Evolutionary conservation across 2,113 vertebrate species (phyloP).

Genomic region (Ageneiosus marmoratus): DNA sequence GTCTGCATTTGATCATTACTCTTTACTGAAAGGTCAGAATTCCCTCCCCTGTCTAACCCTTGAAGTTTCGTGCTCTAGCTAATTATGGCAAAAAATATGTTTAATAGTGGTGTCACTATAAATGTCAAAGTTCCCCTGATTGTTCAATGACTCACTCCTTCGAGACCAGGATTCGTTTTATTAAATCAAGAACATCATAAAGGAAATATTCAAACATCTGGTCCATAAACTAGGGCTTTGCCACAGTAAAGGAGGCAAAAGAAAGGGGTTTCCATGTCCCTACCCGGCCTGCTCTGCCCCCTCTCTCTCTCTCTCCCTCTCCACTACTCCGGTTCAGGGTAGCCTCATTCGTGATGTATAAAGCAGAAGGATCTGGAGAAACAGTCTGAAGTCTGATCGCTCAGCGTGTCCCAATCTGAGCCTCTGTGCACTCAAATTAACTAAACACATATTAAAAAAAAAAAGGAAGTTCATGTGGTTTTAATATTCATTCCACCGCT

Average conservation of each 20-base stretch:
- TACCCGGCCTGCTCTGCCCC: conserved; percentile 40
- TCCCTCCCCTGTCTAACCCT: conserved; percentile 6
- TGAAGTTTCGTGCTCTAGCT: conserved; percentile 46
- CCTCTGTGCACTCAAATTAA: conserved; percentile 33
- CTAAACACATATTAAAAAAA: conserved; percentile 37
- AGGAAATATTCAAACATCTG: conserved; percentile 63
- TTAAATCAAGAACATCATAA: conserved; percentile 62
- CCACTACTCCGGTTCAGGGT: conserved; percentile 20
- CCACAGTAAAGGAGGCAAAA: conserved; percentile 57
- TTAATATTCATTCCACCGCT: conserved; percentile 5
- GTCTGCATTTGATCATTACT: conserved; percentile 18
- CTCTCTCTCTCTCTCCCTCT: conserved; percentile 21
- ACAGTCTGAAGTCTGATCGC: conserved; percentile 44
- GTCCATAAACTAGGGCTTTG: conserved; percentile 57
- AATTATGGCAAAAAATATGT: conserved; percentile 44
- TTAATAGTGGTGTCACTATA: conserved; percentile 47
- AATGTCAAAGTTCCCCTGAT: conserved; percentile 41
- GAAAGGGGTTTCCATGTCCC: conserved; percentile 53
- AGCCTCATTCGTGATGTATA: conserved; percentile 51
- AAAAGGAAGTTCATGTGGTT: background rate
- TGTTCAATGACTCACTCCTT: conserved; percentile 50
- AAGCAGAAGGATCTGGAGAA: conserved; percentile 61
- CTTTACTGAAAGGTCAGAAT: conserved; percentile 19
- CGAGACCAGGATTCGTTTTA: conserved; percentile 49
- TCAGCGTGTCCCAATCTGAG: conserved; percentile 17